Base-by-base conservation (phyloP, 2,888 invertebrate species). In the Nycteola revayana region DNA sequence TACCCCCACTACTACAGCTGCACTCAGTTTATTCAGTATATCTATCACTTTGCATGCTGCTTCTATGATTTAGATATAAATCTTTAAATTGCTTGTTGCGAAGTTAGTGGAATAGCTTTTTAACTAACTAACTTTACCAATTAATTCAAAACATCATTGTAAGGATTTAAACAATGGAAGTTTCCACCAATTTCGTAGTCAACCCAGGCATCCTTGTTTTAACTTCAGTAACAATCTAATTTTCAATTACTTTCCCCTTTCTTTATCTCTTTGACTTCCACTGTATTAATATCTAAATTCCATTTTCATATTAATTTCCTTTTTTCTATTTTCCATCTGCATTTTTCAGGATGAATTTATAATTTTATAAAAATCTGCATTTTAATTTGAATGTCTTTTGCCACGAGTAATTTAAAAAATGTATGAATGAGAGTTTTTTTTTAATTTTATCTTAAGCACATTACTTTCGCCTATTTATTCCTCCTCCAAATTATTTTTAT, bases 41-140 rank as follows among this genome's bases (percentile, higher is more conserved):
- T 85, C 77, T 82, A 59, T 76, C 82, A 85, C 84, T 85, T 64
- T 81, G 88, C 88, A 88, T 88, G 88, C 69, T 57, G 88, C 88
- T 88, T 87, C 76, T 79, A 72, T 76, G 75, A 75, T 76, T 75
- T 76, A 76, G 66, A 64, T 71, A 71, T 63, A 76, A 67, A 75
- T 66, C 76, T 63, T 44, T 28, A 43, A 10, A n/a, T n/a, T 65
- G 62, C 54, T 60, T 56, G 60, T 51, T 48, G 50, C 57, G 65
- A 75, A 80, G 68, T 62, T 69, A 49, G 64, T 78, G 69, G 68
- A 70, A 45, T 27, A 7, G 11, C 36, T 25, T 46, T 35, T 9
- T 32, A 28, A n/a, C n/a, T n/a, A 35, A 36, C 32, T 38, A 31
- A 36, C 7, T 27, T 28, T 1, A 17, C 22, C 7, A 18, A 9